Conservation (phyloP, 2,888 invertebrate species). For the Machimus atricapillus region DNA sequence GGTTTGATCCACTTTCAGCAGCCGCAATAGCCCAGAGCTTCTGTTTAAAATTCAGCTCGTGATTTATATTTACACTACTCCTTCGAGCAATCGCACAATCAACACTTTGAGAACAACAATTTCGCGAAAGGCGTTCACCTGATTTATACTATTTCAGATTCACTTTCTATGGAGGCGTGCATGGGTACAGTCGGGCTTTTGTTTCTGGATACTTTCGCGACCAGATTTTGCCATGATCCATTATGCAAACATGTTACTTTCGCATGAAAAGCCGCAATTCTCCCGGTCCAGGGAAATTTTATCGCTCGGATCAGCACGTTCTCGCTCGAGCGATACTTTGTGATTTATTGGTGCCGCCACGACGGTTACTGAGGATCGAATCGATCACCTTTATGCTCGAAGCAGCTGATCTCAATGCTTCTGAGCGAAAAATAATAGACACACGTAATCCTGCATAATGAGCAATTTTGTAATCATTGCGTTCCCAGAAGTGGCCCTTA, state of each 20-base stretch:
- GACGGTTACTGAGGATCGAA: background rate
- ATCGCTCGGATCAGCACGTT: slow-evolving; percentile 1
- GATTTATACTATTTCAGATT: background rate
- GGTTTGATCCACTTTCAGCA: background rate
- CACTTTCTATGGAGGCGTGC: background rate
- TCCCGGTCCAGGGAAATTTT: background rate
- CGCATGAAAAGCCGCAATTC: background rate
- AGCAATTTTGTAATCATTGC: background rate
- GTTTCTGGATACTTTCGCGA: background rate
- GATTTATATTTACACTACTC: background rate
- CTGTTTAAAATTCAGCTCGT: slow-evolving; percentile 20
- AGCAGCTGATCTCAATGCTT: background rate
- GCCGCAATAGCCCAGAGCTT: slow-evolving; percentile 1
- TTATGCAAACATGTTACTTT: background rate
- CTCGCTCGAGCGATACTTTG: background rate
- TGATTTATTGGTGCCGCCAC: background rate
- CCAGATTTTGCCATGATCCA: background rate
- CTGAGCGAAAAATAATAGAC: background rate
- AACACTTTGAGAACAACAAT: background rate
- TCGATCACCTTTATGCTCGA: background rate
- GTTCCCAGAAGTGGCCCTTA: background rate
- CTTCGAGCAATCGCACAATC: background rate
- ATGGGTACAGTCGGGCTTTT: background rate
- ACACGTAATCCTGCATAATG: background rate
- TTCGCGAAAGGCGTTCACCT: background rate